Conservation (phyloP, 2,113 vertebrate genomes). For the Entomyzon cyanotis region DNA sequence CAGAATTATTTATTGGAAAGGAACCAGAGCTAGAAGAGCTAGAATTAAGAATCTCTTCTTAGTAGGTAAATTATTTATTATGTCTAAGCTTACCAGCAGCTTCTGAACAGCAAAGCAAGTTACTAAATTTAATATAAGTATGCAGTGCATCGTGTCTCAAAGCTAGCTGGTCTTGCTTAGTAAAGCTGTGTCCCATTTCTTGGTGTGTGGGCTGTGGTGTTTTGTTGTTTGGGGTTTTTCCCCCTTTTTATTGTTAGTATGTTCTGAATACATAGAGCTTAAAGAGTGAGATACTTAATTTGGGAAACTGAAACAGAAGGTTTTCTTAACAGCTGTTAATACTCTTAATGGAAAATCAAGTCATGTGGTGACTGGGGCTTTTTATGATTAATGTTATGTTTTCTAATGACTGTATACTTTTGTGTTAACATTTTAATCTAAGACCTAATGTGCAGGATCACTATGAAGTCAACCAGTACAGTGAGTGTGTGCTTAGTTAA, state of each 20-base stretch:
- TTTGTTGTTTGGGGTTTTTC: not conserved
- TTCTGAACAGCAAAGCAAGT: not conserved
- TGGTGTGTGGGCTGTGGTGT: not conserved
- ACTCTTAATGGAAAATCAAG: not conserved
- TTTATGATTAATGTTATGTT: not conserved
- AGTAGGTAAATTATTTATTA: slow-evolving; percentile 6
- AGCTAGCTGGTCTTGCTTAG: not conserved
- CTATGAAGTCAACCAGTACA: not conserved
- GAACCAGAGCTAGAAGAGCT: not conserved
- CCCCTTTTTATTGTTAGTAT: not conserved
- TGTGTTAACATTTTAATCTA: not conserved
- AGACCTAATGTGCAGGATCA: not conserved
- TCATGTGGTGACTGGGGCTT: not conserved
- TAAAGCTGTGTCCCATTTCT: not conserved
- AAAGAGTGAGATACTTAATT: not conserved
- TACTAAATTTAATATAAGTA: not conserved
- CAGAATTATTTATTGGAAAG: slow-evolving; percentile 16
- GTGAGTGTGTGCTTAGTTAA: not conserved
- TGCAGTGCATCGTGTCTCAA: not conserved
- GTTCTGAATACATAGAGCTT: not conserved
- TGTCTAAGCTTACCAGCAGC: not conserved
- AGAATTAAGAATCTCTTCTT: not conserved
- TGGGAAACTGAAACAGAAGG: not conserved
- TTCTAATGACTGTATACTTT: not conserved
- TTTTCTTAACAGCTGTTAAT: not conserved